phyloP scores from a whole-genome alignment of 2,888 invertebrate genomes.

The Amphipyra tragopoginis region DNA sequence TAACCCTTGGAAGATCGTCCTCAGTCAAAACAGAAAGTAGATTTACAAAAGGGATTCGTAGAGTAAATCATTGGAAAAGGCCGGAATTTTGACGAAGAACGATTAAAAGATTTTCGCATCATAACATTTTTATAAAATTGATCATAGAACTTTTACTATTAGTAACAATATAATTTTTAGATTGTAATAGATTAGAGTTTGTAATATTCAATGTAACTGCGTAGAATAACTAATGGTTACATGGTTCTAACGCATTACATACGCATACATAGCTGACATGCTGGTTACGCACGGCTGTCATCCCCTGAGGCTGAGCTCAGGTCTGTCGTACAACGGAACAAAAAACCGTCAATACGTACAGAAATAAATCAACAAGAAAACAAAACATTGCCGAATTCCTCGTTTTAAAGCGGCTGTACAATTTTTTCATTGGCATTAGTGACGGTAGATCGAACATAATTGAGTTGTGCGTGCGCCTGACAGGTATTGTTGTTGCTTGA shows the following conservation, averaged over 20 bases:
- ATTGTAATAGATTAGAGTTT: no score
- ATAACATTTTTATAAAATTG: no score
- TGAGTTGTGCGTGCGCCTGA: slow-evolving; percentile 70
- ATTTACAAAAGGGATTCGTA: no score
- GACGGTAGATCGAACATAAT: slow-evolving; percentile 71
- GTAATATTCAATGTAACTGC: no score
- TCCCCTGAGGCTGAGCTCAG: neutral
- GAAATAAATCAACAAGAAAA: slow-evolving; percentile 44
- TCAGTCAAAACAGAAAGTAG: no score
- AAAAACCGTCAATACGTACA: slow-evolving; percentile 10
- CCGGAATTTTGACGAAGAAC: no score
- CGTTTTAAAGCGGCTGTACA: slow-evolving; percentile 53
- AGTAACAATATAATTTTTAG: no score
- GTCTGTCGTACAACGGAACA: neutral
- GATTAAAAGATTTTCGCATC: no score
- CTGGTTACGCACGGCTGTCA: slow-evolving; percentile 6
- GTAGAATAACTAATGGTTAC: neutral
- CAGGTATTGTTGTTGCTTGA: slow-evolving; percentile 66
- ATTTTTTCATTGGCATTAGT: slow-evolving; percentile 69
- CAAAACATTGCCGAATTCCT: slow-evolving; percentile 53
- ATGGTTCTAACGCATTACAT: neutral
- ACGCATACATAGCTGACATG: neutral
- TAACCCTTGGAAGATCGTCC: no score
- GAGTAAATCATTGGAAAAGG: no score
- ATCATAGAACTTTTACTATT: no score